Evolutionary conservation across 2,113 vertebrate species (phyloP), one percentile per base, ranked within the genome.

Genomic region (Australoheros scitulus): DNA sequence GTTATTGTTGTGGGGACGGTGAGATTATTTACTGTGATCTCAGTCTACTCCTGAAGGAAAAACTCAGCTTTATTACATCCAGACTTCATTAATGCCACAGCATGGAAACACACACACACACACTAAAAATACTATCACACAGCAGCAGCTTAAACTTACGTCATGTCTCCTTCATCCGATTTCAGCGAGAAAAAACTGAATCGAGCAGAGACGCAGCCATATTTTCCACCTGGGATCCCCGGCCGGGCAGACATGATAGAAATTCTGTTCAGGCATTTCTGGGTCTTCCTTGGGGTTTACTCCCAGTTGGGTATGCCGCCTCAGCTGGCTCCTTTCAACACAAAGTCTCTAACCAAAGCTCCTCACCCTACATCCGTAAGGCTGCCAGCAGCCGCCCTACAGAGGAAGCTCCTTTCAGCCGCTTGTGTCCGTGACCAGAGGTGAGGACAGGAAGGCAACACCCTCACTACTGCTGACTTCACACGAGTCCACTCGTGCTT

Each of bases 21-120:
- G 80, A 83, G 55, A 79, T 76, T 75, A n/a, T 82, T 83, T 83
- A 58, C 75, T 32, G 64, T 61, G 52, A 41, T 72, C 50, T 77
- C 76, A 32, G 64, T 17, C 64, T 8, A 5, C 59, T 83, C 80
- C 80, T 77, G 2, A 14, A 59, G 77, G 85, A 68, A 75, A 3
- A 38, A 15, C 79, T 24, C 6, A 9, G 43, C 59, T 58, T 82
- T 79, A 82, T 87, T 79, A 76, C 76, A 87, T 32, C 47, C 59
- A 82, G 36, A 77, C 58, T 86, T 81, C 75, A 86, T 78, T 86
- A 86, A 63, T n/a, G 11, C 58, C 57, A 61, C 15, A 0, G 13
- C 34, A n/a, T 57, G 47, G n/a, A 24, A 55, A 61, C 75, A 61
- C 79, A 77, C 75, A 61, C 79, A 77, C 75, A 34, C 10, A 47